Evolutionary conservation across 2,113 vertebrate genomes (phyloP).

Genomic region (Herpetotheres cachinnans): DNA sequence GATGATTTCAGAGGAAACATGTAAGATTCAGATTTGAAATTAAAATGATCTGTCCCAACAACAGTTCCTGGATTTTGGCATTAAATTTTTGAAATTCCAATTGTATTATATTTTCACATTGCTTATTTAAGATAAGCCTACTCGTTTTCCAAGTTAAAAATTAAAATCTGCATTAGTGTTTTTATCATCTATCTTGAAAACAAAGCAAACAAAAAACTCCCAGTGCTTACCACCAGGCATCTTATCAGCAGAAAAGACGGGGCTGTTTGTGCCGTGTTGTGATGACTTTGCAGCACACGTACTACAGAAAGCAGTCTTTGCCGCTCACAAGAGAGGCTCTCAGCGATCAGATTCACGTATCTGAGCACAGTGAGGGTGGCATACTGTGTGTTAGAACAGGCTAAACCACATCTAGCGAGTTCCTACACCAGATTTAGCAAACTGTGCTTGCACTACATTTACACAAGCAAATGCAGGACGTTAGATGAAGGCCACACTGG

Average conservation of each 20-base stretch:
- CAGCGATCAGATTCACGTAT: neutral
- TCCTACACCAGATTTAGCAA: neutral
- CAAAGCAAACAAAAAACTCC: neutral
- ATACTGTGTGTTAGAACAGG: neutral
- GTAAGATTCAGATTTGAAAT: neutral
- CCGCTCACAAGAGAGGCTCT: neutral
- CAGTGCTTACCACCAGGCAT: neutral
- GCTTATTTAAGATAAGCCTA: neutral
- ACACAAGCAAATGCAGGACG: neutral
- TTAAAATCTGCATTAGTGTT: neutral
- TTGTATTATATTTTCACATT: neutral
- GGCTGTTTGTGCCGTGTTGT: neutral
- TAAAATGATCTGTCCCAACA: neutral
- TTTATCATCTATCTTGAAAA: neutral
- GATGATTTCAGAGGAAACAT: neutral
- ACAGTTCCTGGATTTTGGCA: neutral
- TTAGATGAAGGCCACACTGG: neutral
- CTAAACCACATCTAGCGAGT: neutral
- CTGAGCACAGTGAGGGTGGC: neutral
- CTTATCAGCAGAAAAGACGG: neutral
- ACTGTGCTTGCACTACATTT: rapidly evolving
- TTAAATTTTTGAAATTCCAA: neutral
- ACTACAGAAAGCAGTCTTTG: neutral
- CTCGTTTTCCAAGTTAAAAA: neutral
- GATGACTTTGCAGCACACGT: neutral